Conservation (phyloP, 2,113 vertebrate species). For the Isurus oxyrinchus region DNA sequence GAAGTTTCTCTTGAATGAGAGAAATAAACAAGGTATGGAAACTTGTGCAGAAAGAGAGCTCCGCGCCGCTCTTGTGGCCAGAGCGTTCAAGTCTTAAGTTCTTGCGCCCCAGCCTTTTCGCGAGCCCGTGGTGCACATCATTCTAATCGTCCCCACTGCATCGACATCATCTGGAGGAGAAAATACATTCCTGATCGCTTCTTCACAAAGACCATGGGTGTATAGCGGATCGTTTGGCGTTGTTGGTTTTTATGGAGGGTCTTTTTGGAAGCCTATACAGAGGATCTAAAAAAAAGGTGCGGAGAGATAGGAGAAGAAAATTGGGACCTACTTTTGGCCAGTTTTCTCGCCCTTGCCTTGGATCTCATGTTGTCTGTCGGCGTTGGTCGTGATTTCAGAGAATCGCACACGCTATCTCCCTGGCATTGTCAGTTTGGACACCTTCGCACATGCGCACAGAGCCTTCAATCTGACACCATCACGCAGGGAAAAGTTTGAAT, state of each 20-base stretch:
- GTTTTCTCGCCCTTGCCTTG: slow-evolving; percentile 98
- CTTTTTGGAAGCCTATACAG: slow-evolving; percentile 25
- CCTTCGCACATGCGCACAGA: slow-evolving; percentile 99
- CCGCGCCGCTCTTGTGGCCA: slow-evolving; percentile 32
- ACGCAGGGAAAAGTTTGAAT: slow-evolving; percentile 95
- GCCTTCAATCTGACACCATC: slow-evolving; percentile 99
- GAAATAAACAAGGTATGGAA: slow-evolving; percentile 32
- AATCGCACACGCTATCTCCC: slow-evolving; percentile 98
- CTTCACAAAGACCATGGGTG: slow-evolving; percentile 31
- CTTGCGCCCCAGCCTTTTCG: slow-evolving; percentile 29
- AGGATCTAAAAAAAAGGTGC: slow-evolving; percentile 32
- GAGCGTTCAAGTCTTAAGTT: slow-evolving; percentile 34
- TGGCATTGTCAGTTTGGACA: slow-evolving; percentile 99
- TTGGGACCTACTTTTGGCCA: slow-evolving; percentile 93
- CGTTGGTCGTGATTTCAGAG: slow-evolving; percentile 82
- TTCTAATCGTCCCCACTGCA: slow-evolving; percentile 29
- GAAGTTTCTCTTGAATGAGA: slow-evolving; percentile 41
- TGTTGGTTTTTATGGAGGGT: slow-evolving; percentile 5
- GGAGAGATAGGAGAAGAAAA: slow-evolving; percentile 43
- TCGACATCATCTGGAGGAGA: slow-evolving; percentile 35
- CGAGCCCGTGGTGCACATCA: slow-evolving; percentile 14
- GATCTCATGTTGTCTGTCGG: slow-evolving; percentile 87
- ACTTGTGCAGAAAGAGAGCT: slow-evolving; percentile 22
- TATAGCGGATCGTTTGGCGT: slow-evolving; percentile 25
- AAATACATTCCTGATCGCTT: slow-evolving; percentile 33